Base-by-base conservation (phyloP, 1,140 invertebrate species). In the Chironomus tepperi region DNA sequence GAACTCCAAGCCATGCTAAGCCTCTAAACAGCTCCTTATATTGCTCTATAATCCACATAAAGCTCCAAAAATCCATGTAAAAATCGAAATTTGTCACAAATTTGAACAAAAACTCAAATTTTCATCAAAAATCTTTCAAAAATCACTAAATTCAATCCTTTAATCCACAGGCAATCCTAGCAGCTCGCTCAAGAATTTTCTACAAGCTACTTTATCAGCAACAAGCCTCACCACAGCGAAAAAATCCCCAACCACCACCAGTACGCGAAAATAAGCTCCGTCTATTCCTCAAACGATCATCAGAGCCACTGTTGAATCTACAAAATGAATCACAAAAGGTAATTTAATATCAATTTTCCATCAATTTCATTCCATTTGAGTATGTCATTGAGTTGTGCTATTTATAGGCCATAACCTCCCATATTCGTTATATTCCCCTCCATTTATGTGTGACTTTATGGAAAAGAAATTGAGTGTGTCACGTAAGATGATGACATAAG, bases 181-280 rank as follows among this genome's bases (percentile, higher is more conserved):
- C 81, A 47, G 81, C 81, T 73, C 81, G 81, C 74, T 82, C 81
- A 24, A 77, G 93, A 79, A 94, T 96, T 2, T 97, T 97, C 78
- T 93, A 96, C 83, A 96, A 96, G 83, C 91, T 97, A 88, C 86
- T 97, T 0, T 96, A 96, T 79, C 92, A 91, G 82, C 87, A 92
- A 10, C 90, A 93, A 65, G 94, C 92, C 81, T 92, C 93, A 7
- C 93, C 94, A 78, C 87, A 91, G 64, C 97, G 65, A 6, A 70
- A 70, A 70, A 70, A 70, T 70, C 65, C 65, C 7, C 47, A 57
- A 15, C 92, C 95, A 77, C 88, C 90, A 7, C 89, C 91, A 8
- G 89, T 89, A 3, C 87, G 91, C 75, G 93, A 96, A 80, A 96
- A 94, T 79, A 96, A 96, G 82, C 83, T 97, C 21, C 86, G 93